Base-by-base conservation (phyloP, 64 coral and sea anemone genomes). In the Orbicella faveolata region DNA sequence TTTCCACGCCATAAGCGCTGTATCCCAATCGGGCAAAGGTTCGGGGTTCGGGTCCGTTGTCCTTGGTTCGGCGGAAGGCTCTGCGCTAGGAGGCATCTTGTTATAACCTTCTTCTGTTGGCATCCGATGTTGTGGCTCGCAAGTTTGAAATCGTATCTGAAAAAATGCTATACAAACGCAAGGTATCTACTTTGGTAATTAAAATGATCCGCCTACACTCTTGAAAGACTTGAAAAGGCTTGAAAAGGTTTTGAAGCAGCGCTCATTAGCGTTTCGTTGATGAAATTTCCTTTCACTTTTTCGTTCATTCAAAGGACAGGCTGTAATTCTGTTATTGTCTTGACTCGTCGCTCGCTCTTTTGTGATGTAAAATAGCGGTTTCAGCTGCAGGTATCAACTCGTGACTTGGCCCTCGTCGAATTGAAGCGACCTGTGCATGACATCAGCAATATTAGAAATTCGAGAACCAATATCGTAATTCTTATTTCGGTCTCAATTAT, bases 11-110 rank as follows among this genome's bases (percentile, higher is more conserved):
- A 17, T 1, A 51, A 93, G 79, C 2, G 94, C 90, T 4, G 35
- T 13, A 6, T 93, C 33, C 94, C 94, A 96, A 34, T 96, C 87
- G 0, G 94, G 94, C 5, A 96, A 33, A 74, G 94, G 94, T 39
- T 96, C 94, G 0, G 94, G 94, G 55, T 83, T 88, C 23, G 94
- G 52, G 54, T 54, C 25, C 44, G 44, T 48, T 36, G 34, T 35
- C 0, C 15, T 25, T 20, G 74, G 20, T 36, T 62, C 36, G 19
- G 36, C 18, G 11, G 64, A 23, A 10, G 23, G 63, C 21, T 70
- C 64, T 17, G 65, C 37, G 21, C 67, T 5, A 26, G 67, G 7
- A 9, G 44, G 44, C 82, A 85, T 85, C 63, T 70, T 83, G 20
- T 36, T 30, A 19, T 21, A 35, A 78, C 16, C 18, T 44, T n/a